Base-by-base conservation (phyloP, 2,888 invertebrate genomes). In the Auanema sp. region DNA sequence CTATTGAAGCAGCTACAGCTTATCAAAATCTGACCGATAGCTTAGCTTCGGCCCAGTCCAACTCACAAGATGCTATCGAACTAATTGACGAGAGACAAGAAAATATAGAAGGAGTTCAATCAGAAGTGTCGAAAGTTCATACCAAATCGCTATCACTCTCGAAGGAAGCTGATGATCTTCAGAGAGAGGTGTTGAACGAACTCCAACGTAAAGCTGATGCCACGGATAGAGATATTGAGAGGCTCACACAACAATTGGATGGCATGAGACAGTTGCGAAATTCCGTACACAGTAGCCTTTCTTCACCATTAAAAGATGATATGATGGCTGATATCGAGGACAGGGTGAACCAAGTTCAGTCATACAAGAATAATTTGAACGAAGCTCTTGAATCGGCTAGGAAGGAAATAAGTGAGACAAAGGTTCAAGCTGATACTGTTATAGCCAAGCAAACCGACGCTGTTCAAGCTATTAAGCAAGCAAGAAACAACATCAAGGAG, bases 1-100 rank as follows among this genome's bases (percentile, higher is more conserved):
- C 76, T 6, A 58, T 81, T 6, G 72, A 72, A 18, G 81, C 79
- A 3, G 76, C 79, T 12, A 71, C 64, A 44, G 71, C 72, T 14
- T 81, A 79, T 65, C 60, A 75, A 21, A 72, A 78, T 18, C 43
- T 81, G 50, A 60, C 66, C 1, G 68, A 71, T 0, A 68, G 66
- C n/a, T 40, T 81, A 56, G 60, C 57, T 41, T 71, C 61, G 40
- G 81, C 81, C 1, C 61, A 65, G 49, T 71, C 67, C 21, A 60
- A 61, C 49, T 67, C 79, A 6, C 57, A 69, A 8, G 58, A 66
- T 16, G 78, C 79, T 0, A 43, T 59, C 23, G 58, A 49, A 16
- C 43, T 64, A 18, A 33, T 72, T 8, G 54, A 65, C 1, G 59
- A 61, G 12, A 58, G 65, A 41, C 33, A 41, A n/a, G 66, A 67